These are phyloP conservation scores for Tachypleus tridentatus DNA, from an alignment of 1,140 invertebrate species.

Conservation along the genomic window DNA sequence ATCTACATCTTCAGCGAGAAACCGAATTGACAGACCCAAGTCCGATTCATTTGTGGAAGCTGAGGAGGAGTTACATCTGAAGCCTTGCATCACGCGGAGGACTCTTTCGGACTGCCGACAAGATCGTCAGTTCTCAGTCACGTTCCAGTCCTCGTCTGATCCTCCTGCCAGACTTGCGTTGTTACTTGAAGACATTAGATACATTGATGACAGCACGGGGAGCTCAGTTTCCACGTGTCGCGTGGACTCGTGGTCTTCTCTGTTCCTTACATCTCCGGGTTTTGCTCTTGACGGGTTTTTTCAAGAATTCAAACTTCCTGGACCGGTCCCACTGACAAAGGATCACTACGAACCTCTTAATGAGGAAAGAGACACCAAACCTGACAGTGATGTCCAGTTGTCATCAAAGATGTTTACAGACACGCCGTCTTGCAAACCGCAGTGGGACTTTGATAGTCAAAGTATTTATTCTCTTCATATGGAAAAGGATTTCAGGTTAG, in stretches of 20 bases:
- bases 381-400: neutral
- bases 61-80: neutral
- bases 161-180: neutral
- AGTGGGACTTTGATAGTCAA: slow-evolving; percentile 22
- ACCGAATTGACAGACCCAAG: neutral
- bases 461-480: slow-evolving; percentile 34
- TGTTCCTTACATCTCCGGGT: too few species aligned
- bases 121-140: neutral
- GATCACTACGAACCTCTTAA: neutral
- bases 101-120: neutral
- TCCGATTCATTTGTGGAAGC: neutral
- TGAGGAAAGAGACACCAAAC: neutral
- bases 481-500: slow-evolving; percentile 35
- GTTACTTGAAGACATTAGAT: slow-evolving; percentile 16
- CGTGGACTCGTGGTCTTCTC: neutral
- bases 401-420: too few species aligned
- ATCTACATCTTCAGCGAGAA: neutral
- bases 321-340: neutral
- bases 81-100: neutral
- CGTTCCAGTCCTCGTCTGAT: neutral
- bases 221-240: slow-evolving; percentile 9
- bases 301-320: neutral
- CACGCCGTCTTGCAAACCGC: neutral
- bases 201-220: slow-evolving; percentile 21
- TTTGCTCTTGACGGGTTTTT: too few species aligned